Conservation (phyloP, 2,888 invertebrate species). For the Philereme vetulata region DNA sequence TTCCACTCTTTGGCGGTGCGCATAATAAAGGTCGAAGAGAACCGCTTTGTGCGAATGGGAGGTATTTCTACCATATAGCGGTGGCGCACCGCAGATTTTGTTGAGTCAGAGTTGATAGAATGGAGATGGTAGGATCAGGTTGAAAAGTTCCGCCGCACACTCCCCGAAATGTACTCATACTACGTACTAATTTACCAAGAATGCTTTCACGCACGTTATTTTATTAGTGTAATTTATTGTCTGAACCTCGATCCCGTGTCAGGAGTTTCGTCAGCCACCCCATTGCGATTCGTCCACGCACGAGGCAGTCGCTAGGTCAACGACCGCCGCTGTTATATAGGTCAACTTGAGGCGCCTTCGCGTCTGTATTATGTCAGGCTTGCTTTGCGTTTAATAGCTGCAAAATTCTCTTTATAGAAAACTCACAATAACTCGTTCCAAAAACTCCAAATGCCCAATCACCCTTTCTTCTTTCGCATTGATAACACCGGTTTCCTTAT, state of each 20-base stretch:
- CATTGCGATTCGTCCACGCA: constrained; percentile 52
- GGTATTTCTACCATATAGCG: no score
- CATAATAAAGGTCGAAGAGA: no score
- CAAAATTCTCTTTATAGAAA: constrained; percentile 58
- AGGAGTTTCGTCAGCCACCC: constrained; percentile 53
- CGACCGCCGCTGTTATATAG: constrained; percentile 75
- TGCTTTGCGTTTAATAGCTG: constrained; percentile 46
- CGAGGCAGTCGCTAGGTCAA: constrained; percentile 70
- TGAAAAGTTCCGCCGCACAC: no score
- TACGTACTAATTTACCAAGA: constrained; percentile 1
- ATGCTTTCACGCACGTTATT: constrained; percentile 21
- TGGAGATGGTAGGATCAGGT: no score
- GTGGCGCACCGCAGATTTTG: no score
- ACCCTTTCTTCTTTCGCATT: constrained; percentile 27
- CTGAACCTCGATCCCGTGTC: constrained; percentile 34
- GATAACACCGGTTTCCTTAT: constrained; percentile 58
- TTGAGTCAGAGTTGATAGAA: no score
- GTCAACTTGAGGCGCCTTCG: constrained; percentile 77
- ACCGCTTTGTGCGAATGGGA: no score
- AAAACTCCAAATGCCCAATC: constrained; percentile 49
- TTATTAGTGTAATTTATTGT: constrained; percentile 35
- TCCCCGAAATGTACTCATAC: no score
- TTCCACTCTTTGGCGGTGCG: no score
- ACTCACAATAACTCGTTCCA: constrained; percentile 52
- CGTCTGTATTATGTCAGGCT: constrained; percentile 74